Evolutionary conservation across 2,888 invertebrate genomes (phyloP).

Genomic region (Lymantria monacha): DNA sequence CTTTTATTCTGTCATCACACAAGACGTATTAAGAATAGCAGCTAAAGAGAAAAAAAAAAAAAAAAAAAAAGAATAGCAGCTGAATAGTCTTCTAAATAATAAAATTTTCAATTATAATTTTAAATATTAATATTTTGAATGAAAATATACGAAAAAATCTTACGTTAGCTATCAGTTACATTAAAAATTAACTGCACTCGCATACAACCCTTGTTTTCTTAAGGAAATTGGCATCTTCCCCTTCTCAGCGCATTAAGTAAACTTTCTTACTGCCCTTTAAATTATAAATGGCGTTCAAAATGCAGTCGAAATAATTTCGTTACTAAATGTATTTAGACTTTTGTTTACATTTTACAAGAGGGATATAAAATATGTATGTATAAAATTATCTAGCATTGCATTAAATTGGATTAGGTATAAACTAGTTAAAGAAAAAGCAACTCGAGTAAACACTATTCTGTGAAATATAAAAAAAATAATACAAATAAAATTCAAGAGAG

Average conservation of each 20-base stretch:
- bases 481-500: too few species aligned
- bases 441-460: too few species aligned
- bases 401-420: too few species aligned
- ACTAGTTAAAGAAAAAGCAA: too few species aligned
- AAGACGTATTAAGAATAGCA: too few species aligned
- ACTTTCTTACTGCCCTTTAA: conserved; percentile 38
- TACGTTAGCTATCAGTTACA: conserved; percentile 11
- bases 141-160: conserved; percentile 6
- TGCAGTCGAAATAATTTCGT: conserved; percentile 20
- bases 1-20: too few species aligned
- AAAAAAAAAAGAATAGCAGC: too few species aligned
- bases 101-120: not conserved
- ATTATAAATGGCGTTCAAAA: conserved; percentile 13
- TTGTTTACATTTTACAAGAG: too few species aligned
- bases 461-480: too few species aligned
- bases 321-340: not conserved
- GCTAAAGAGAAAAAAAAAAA: too few species aligned
- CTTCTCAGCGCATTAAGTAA: conserved; percentile 53
- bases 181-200: conserved; percentile 55
- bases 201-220: conserved; percentile 69
- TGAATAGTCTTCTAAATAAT: not conserved
- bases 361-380: too few species aligned
- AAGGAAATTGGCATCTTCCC: conserved; percentile 62
- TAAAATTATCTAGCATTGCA: too few species aligned
- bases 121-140: not conserved